Base-by-base conservation (phyloP, 2,888 invertebrate genomes). In the Papilio demoleus region DNA sequence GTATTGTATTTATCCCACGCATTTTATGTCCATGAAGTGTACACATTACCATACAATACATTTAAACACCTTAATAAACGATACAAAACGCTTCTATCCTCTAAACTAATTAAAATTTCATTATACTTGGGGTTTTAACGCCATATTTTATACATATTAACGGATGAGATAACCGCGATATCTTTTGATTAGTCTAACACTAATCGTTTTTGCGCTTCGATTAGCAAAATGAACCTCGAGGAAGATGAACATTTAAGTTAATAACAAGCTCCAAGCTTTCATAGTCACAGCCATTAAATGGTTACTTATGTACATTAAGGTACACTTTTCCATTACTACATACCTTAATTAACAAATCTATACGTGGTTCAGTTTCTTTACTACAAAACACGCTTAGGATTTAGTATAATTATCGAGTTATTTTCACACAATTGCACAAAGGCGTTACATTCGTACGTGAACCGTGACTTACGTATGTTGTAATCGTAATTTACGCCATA, bases 11-110 rank as follows among this genome's bases (percentile, higher is more conserved):
- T 69, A 79, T 88, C 88, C 88, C 87, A 89, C 88, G 83, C 81
- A 74, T 77, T 76, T 84, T 82, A 81, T 78, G 76, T 79, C 81
- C 83, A 84, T 86, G 83, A 81, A 84, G 79, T 77, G 78, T 79
- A 76, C 73, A 79, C 75, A 89, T 90, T 90, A 85, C 74, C 88
- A 90, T 89, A 90, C 90, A 90, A 90, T 90, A 77, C 83, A 77
- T 78, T 79, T 76, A 75, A 72, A 80, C 83, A 83, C 84, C 85
- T 82, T 80, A 74, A 71, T 79, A 79, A 83, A 81, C 82, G 81
- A 81, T 80, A 82, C 85, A 84, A 87, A 88, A 81, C 78, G 80
- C 74, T 81, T 77, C 78, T 86, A 87, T 87, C 88, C 88, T 61
- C 45, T 5, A 53, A 61, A 45, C 67, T 67, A 40, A 60, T 9